A percentile compares a stretch with the other conserved stretches of the same genome.
Evolutionary conservation across 2,888 invertebrate genomes (phyloP).

Genomic region (Agonopterix heracliana): DNA sequence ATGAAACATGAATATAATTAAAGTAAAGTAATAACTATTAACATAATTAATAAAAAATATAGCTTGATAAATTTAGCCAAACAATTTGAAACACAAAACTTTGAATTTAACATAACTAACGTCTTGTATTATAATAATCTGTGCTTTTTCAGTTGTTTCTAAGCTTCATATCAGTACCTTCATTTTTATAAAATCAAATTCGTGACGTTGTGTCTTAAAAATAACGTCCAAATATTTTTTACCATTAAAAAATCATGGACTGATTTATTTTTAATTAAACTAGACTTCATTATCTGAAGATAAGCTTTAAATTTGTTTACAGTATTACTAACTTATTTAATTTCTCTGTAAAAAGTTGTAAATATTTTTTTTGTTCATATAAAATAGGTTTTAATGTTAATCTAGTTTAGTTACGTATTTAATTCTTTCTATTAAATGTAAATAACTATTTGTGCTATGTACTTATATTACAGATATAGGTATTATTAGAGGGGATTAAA

Average conservation of each 20-base stretch:
- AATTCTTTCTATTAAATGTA: not conserved
- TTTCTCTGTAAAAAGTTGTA: conserved; percentile 65
- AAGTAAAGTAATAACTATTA: too few relatives aligned
- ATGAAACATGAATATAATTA: too few relatives aligned
- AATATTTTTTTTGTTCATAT: conserved; percentile 52
- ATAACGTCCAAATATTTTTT: too few relatives aligned
- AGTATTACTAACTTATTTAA: conserved; percentile 73
- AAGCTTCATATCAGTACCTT: too few relatives aligned
- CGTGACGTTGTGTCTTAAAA: too few relatives aligned
- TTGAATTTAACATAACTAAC: too few relatives aligned
- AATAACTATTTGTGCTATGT: conserved; percentile 13
- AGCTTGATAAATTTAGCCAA: too few relatives aligned
- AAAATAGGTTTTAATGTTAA: conserved; percentile 1
- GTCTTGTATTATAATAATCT: too few relatives aligned
- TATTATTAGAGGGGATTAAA: conserved; percentile 6
- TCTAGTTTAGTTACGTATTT: not conserved
- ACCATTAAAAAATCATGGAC: conserved; percentile 24
- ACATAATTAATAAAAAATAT: too few relatives aligned
- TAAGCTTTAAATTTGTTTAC: conserved; percentile 71
- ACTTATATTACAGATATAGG: conserved; percentile 12
- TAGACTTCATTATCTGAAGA: conserved; percentile 30
- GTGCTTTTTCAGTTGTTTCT: too few relatives aligned
- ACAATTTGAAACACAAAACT: too few relatives aligned
- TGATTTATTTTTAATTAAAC: conserved; percentile 44
- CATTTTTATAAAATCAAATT: too few relatives aligned